Evolutionary conservation across 53 echinoderm and acorn worm genomes (phyloP).

Genomic region (Actinopyga echinites): DNA sequence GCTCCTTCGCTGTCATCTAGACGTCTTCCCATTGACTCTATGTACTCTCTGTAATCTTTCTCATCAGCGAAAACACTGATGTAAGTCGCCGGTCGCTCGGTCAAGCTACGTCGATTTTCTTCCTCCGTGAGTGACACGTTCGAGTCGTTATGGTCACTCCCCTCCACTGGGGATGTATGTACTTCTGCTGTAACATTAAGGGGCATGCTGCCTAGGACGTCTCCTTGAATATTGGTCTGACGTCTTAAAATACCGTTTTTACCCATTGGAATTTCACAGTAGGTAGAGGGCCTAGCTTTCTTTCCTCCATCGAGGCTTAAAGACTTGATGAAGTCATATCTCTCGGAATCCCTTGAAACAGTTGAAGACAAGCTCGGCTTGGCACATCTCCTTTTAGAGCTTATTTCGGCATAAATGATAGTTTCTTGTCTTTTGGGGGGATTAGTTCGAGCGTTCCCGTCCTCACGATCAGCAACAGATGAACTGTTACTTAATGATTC

Average conservation of each 20-base stretch:
- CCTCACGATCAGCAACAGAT: background rate
- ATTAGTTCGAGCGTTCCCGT: too few relatives aligned
- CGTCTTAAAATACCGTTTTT: slow-evolving; percentile 1
- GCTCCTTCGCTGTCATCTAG: background rate
- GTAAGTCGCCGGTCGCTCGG: background rate
- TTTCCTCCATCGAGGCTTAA: background rate
- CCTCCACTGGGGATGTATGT: background rate
- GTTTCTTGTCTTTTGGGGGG: too few relatives aligned
- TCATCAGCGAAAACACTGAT: background rate
- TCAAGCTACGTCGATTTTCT: background rate
- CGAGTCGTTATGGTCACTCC: background rate
- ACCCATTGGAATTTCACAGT: background rate
- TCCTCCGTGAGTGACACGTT: background rate
- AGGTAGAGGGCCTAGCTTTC: background rate
- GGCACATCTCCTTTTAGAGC: too few relatives aligned
- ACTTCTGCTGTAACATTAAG: slow-evolving; percentile 20
- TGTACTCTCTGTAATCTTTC: background rate
- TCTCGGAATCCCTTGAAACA: background rate
- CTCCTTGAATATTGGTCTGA: background rate
- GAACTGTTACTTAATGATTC: slow-evolving; percentile 6
- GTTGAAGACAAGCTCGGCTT: too few relatives aligned
- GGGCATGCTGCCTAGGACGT: background rate
- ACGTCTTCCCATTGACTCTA: background rate
- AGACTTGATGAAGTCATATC: slow-evolving; percentile 2
- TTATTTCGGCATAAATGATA: too few relatives aligned